These are phyloP conservation scores for Petrolisthes cinctipes DNA, from an alignment of 2,888 invertebrate species.

Conservation along the genomic window DNA sequence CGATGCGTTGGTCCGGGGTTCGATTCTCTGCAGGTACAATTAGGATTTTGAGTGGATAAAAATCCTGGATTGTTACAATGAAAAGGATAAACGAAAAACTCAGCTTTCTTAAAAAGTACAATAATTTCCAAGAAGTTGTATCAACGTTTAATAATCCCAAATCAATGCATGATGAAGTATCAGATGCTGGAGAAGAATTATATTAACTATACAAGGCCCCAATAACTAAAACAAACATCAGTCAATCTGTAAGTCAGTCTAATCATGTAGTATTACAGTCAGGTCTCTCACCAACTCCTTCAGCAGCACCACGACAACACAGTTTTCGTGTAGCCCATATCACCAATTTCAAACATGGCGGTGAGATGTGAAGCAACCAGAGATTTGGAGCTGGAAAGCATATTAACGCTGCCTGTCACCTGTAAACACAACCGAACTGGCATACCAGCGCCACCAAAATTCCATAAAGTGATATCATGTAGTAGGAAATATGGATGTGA, in stretches of 20 bases:
- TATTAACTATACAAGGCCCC: constrained; percentile 67
- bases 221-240: constrained; percentile 66
- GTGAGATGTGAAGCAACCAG: not conserved
- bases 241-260: constrained; percentile 66
- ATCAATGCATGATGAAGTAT: constrained; percentile 64
- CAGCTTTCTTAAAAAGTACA: constrained; percentile 68
- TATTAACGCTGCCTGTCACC: not conserved
- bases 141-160: constrained; percentile 68
- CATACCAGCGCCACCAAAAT: not conserved
- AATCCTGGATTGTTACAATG: not conserved
- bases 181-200: constrained; percentile 67
- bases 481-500: not conserved
- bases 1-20: not conserved
- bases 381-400: not conserved
- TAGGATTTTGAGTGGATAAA: too few relatives aligned
- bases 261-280: constrained; percentile 67
- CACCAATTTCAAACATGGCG: not conserved
- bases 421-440: not conserved
- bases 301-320: constrained; percentile 34
- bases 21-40: constrained; percentile 65
- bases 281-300: constrained; percentile 68
- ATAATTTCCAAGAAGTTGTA: constrained; percentile 67
- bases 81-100: constrained; percentile 64
- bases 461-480: not conserved
- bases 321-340: not conserved